phyloP scores from a whole-genome alignment of 2,888 invertebrate species.

The Trichacis sp. region DNA sequence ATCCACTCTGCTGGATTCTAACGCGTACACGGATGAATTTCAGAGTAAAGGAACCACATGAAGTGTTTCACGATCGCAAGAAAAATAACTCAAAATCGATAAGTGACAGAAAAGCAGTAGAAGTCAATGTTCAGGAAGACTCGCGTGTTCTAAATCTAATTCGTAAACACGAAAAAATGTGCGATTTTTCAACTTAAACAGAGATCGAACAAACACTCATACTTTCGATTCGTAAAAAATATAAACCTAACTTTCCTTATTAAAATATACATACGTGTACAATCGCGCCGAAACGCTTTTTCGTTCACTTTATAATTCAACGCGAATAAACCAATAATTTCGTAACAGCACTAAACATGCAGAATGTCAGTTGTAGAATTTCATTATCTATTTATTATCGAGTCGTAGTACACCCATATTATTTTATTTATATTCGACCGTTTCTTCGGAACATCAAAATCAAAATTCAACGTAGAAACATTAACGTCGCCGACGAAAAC shows the following conservation, averaged over 20 bases:
- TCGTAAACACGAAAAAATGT: neutral
- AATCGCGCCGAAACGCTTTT: too few species aligned
- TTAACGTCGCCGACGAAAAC: neutral
- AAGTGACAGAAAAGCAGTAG: neutral
- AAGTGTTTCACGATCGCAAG: neutral
- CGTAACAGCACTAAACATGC: neutral
- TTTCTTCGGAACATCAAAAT: neutral
- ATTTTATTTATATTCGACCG: neutral
- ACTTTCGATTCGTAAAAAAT: neutral
- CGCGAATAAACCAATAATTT: neutral
- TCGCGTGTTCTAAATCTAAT: neutral
- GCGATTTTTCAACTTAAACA: neutral
- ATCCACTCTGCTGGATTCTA: neutral
- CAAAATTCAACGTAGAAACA: neutral
- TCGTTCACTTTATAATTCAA: too few species aligned
- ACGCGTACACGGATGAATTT: conserved; percentile 2
- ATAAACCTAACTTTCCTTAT: neutral
- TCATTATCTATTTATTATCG: neutral
- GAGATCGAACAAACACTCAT: neutral
- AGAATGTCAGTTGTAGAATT: neutral
- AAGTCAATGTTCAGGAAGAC: neutral
- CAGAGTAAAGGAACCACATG: neutral
- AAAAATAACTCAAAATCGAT: too few species aligned
- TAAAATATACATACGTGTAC: too few species aligned
- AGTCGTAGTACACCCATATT: neutral